These are phyloP conservation scores for Diaphora mendica DNA, from an alignment of 2,888 invertebrate species.

Conservation along the genomic window DNA sequence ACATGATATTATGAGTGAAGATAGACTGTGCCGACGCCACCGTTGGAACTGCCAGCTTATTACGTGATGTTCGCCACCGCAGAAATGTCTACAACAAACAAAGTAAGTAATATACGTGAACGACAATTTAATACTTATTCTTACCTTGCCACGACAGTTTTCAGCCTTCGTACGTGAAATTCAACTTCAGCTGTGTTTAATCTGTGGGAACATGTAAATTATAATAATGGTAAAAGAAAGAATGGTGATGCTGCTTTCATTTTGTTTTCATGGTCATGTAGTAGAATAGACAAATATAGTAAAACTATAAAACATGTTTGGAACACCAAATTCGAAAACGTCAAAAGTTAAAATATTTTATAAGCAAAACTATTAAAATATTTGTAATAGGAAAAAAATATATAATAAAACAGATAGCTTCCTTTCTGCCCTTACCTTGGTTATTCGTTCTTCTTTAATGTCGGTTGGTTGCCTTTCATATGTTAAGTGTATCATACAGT, in stretches of 20 bases:
- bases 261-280: not conserved
- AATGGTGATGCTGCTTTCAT: not conserved
- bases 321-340: no score
- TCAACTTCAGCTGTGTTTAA: constrained; percentile 31
- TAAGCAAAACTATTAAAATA: not conserved
- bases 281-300: no score
- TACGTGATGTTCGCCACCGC: constrained; percentile 21
- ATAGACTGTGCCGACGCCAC: constrained; percentile 2
- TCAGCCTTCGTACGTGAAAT: constrained; percentile 22
- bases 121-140: constrained; percentile 41
- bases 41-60: constrained; percentile 28
- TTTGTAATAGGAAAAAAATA: not conserved
- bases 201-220: constrained; percentile 43
- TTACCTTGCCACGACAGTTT: constrained; percentile 30
- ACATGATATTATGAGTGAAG: constrained; percentile 13
- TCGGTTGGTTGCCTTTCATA: no score
- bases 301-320: no score
- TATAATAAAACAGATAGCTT: no score
- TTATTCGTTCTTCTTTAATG: not conserved
- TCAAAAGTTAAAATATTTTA: not conserved
- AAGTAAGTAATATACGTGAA: constrained; percentile 44
- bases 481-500: not conserved
- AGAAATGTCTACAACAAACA: constrained; percentile 31
- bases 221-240: constrained; percentile 8
- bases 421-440: no score